phyloP scores from a whole-genome alignment of 2,888 invertebrate species.

The Caenorhabditis zanzibari region DNA sequence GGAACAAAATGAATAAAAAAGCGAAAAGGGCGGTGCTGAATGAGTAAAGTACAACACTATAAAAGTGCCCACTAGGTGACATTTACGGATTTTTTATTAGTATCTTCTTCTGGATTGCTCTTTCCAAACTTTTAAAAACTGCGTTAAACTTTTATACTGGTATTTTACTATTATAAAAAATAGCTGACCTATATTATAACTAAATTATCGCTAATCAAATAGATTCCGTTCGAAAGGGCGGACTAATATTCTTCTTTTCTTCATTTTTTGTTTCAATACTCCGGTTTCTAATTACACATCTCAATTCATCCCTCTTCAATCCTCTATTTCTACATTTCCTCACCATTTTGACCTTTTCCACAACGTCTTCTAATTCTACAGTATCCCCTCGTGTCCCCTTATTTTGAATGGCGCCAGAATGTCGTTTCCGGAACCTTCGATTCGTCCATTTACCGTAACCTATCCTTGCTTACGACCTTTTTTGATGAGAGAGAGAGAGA shows the following conservation, averaged over 20 bases:
- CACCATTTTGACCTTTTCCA: conserved; percentile 29
- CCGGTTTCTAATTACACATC: conserved; percentile 36
- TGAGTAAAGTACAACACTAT: conserved; percentile 28
- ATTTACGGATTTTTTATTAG: background rate
- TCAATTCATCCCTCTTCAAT: background rate
- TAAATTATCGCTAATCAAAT: conserved; percentile 58
- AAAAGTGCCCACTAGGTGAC: conserved; percentile 16
- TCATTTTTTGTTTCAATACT: background rate
- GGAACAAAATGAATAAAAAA: conserved; percentile 32
- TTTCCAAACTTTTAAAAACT: no score
- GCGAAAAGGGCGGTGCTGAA: conserved; percentile 36
- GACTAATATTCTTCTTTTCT: background rate
- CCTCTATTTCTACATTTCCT: conserved; percentile 5
- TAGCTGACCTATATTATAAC: conserved; percentile 46
- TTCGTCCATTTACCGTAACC: conserved; percentile 47
- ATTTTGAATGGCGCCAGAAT: conserved; percentile 39
- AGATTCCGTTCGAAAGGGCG: conserved; percentile 39
- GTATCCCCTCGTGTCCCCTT: conserved; percentile 9
- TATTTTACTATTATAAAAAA: background rate
- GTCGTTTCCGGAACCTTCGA: conserved; percentile 52
- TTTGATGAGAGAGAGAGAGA: conserved; percentile 15
- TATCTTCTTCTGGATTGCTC: background rate
- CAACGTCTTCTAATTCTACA: conserved; percentile 23
- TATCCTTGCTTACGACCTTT: conserved; percentile 26
- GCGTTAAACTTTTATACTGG: background rate